Evolutionary conservation across 2,797 vertebrate species (phyloP), one percentile per base, ranked within the genome.

Genomic region (Falco berigora): DNA sequence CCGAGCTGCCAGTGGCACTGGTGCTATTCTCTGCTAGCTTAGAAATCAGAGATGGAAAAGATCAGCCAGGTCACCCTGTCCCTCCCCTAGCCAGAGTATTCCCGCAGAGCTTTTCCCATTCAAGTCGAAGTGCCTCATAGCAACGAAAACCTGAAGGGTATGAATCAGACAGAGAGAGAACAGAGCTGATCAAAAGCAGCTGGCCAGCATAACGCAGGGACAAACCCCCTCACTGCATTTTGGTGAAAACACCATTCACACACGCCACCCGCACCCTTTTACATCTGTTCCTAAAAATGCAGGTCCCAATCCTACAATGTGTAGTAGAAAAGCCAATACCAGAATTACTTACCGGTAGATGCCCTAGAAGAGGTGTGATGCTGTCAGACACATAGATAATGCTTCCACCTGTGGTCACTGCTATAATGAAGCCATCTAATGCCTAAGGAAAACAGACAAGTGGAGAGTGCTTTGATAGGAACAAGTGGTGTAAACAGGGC

Each of bases 371-470:
- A 88, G 98, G 98, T 9, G 98, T 98, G 88, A 98, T 98, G 40
- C 98, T 98, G 95, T 98, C 98, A 62, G 98, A 98, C 83, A 98
- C 98, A n/a, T 98, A 98, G 77, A 98, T 96, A 66, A 98, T 98
- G 87, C 97, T 98, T 96, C 98, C 98, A 72, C 98, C 98, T 34
- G 98, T 98, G 21, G 98, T 98, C 84, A 98, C 97, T 5, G 98
- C 98, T 56, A 98, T 98, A 92, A 98, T 97, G 96, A 98, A 98
- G 89, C 98, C 98, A 79, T 98, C 98, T 69, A 98, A 95, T 11
- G 98, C 98, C 98, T 98, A 95, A 7, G 55, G 75, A 86, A 96
- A 95, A 87, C 3, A 83, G 76, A 94, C 34, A 50, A 92, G 63
- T 25, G 3, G 32, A 95, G 67, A 89, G 21, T 23, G 40, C 58